Percentiles rank a stretch among this genome's conserved stretches.
phyloP scores from a whole-genome alignment of 2,888 invertebrate genomes.

The Zygothrica quintamaculata region DNA sequence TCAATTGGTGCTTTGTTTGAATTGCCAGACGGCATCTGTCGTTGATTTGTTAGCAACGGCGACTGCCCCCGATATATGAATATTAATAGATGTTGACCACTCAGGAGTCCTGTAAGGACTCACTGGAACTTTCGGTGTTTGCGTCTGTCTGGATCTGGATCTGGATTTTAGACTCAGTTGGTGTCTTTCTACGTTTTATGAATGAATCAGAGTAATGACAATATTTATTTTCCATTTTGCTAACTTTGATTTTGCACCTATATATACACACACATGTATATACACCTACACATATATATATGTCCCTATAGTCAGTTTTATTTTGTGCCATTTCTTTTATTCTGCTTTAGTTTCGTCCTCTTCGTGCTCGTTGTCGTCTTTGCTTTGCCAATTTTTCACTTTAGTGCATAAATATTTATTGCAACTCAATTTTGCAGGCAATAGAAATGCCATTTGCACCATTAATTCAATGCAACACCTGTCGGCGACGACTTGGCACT shows the following conservation, averaged over 20 bases:
- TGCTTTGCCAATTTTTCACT: conserved; percentile 77
- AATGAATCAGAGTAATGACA: conserved; percentile 68
- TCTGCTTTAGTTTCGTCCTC: too few relatives aligned
- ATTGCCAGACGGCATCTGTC: conserved; percentile 64
- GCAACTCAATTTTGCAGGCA: conserved; percentile 79
- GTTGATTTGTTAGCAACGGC: conserved; percentile 67
- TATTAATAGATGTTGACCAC: conserved; percentile 70
- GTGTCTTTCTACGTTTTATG: conserved; percentile 26
- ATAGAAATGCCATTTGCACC: conserved; percentile 80
- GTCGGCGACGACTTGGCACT: conserved; percentile 73
- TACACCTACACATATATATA: conserved; percentile 8
- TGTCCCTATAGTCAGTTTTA: conserved; percentile 11
- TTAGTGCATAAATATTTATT: conserved; percentile 79
- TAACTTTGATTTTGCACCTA: conserved; percentile 64
- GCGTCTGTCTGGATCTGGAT: background rate
- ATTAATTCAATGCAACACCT: conserved; percentile 79
- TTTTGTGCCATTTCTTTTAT: conserved; percentile 21
- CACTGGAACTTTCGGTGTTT: background rate
- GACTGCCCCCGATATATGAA: conserved; percentile 67
- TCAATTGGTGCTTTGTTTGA: conserved; percentile 50
- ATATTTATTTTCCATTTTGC: conserved; percentile 75
- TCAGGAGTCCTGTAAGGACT: too few relatives aligned
- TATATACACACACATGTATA: conserved; percentile 12
- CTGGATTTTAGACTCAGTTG: background rate
- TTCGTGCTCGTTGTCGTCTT: conserved; percentile 48